Evolutionary conservation across 2,888 invertebrate genomes (phyloP).

Genomic region (Thelaira solivaga): DNA sequence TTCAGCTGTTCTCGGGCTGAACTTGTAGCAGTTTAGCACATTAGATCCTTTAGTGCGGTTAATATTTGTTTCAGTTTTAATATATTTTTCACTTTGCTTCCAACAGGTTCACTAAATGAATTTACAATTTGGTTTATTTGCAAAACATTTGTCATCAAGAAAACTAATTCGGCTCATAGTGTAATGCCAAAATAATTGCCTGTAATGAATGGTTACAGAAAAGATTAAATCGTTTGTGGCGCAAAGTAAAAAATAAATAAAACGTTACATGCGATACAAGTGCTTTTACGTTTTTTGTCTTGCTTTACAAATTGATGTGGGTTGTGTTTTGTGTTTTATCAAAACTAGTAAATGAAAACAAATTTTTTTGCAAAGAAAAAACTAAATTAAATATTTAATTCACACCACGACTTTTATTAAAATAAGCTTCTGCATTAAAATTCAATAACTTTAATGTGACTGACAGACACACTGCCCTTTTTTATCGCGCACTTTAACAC

Average conservation of each 20-base stretch:
- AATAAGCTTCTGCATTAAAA: conserved; percentile 56
- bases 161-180: conserved; percentile 30
- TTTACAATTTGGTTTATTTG: conserved; percentile 52
- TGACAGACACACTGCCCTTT: conserved; percentile 33
- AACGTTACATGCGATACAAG: neutral
- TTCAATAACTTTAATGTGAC: conserved; percentile 45
- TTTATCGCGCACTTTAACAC: neutral
- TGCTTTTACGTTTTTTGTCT: neutral
- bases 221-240: conserved; percentile 45
- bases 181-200: conserved; percentile 56
- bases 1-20: neutral
- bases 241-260: neutral
- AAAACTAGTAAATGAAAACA: neutral
- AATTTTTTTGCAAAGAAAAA: conserved; percentile 16
- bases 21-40: conserved; percentile 50
- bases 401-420: conserved; percentile 53
- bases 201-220: conserved; percentile 55
- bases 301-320: neutral
- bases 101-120: conserved; percentile 6
- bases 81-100: neutral
- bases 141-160: conserved; percentile 58
- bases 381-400: conserved; percentile 18
- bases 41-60: conserved; percentile 34
- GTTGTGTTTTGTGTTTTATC: neutral
- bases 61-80: neutral